A percentile compares a stretch with the other conserved stretches of the same genome.
phyloP scores from a whole-genome alignment of 1,140 invertebrate genomes.

The Phenacoccus solenopsis region DNA sequence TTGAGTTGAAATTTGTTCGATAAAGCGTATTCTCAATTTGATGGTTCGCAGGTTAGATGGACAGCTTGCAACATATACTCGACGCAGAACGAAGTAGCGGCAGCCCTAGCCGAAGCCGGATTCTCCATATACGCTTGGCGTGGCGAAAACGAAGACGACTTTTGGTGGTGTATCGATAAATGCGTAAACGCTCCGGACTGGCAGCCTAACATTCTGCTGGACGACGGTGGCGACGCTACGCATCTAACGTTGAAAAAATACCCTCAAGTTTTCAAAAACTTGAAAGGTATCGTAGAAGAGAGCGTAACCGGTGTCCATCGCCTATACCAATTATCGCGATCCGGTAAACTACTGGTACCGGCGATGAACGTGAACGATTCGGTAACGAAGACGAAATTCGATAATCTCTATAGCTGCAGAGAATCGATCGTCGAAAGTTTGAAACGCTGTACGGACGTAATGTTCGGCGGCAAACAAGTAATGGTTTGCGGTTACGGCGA shows the following conservation, averaged over 20 bases:
- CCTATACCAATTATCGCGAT: slow-evolving; percentile 89
- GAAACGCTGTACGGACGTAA: slow-evolving; percentile 90
- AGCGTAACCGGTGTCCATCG: slow-evolving; percentile 95
- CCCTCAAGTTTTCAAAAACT: slow-evolving; percentile 84
- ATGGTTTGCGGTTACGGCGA: slow-evolving; percentile 95
- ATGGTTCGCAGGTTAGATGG: slow-evolving; percentile 71
- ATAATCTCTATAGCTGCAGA: slow-evolving; percentile 86
- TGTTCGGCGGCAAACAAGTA: slow-evolving; percentile 97
- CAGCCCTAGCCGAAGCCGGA: slow-evolving; percentile 81
- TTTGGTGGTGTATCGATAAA: slow-evolving; percentile 98
- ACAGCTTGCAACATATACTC: slow-evolving; percentile 97
- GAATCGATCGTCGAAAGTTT: slow-evolving; percentile 82
- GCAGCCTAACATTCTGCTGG: slow-evolving; percentile 98
- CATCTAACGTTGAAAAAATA: slow-evolving; percentile 96
- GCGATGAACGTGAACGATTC: slow-evolving; percentile 99
- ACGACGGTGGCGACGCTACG: slow-evolving; percentile 94
- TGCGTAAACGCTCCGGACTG: slow-evolving; percentile 82
- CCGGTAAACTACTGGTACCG: slow-evolving; percentile 86
- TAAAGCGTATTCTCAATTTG: too few species aligned
- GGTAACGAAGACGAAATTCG: slow-evolving; percentile 98
- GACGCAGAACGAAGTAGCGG: slow-evolving; percentile 94
- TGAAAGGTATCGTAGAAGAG: slow-evolving; percentile 96
- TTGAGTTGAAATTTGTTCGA: too few species aligned
- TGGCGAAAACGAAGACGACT: slow-evolving; percentile 91
- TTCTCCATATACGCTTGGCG: slow-evolving; percentile 90